Conservation (phyloP, 1,140 invertebrate genomes). For the Charaxes varanes region DNA sequence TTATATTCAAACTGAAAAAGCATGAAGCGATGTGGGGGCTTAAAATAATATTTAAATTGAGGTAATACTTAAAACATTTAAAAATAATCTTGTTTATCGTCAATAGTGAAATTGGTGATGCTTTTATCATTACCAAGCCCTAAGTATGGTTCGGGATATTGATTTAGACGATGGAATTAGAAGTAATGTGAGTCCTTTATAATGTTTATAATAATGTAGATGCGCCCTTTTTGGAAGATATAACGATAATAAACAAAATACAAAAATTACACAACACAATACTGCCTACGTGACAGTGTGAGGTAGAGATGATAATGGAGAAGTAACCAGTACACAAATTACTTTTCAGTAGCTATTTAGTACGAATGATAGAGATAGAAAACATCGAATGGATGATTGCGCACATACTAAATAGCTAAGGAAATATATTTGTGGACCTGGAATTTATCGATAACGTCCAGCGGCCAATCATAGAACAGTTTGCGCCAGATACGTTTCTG, state of each 20-base stretch:
- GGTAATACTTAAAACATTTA: too few relatives aligned
- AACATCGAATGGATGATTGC: slow-evolving; percentile 43
- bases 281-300: slow-evolving; percentile 10
- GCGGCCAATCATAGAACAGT: slow-evolving; percentile 49
- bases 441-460: slow-evolving; percentile 41
- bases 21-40: too few relatives aligned
- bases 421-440: slow-evolving; percentile 51
- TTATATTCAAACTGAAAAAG: too few relatives aligned
- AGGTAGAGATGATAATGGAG: slow-evolving; percentile 15
- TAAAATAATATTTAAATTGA: too few relatives aligned
- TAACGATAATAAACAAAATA: slow-evolving; percentile 12
- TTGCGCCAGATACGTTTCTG: slow-evolving; percentile 48
- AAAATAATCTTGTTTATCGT: too few relatives aligned
- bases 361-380: slow-evolving; percentile 30
- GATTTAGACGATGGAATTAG: too few relatives aligned
- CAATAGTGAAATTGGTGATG: too few relatives aligned
- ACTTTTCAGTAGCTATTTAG: slow-evolving; percentile 53
- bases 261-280: slow-evolving; percentile 2
- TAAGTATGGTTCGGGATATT: too few relatives aligned
- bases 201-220: slow-evolving; percentile 12
- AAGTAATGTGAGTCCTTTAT: too few relatives aligned
- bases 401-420: slow-evolving; percentile 55
- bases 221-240: slow-evolving; percentile 12
- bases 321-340: slow-evolving; percentile 39
- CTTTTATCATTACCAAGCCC: too few relatives aligned